Conservation (phyloP, 2,888 invertebrate species). For the Drosophila histrio region DNA sequence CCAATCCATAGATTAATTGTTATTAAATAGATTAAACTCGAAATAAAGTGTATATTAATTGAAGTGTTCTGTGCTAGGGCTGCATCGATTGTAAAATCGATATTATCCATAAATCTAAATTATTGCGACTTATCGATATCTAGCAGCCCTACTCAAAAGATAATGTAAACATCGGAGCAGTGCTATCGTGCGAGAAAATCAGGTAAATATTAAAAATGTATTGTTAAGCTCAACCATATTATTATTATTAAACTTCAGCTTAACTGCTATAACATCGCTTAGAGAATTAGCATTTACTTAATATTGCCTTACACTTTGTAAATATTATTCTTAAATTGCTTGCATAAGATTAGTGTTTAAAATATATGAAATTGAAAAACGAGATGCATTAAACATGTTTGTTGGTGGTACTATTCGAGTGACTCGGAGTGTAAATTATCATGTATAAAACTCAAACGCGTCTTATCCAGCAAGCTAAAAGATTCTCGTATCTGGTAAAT, state of each 20-base stretch:
- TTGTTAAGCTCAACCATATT: not conserved
- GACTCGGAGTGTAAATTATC: conserved; percentile 16
- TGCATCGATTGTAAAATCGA: too few relatives aligned
- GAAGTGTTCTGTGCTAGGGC: conserved; percentile 7
- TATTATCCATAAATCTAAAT: too few relatives aligned
- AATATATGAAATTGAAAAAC: not conserved
- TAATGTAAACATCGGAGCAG: conserved; percentile 2
- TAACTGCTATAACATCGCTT: not conserved
- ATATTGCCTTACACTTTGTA: not conserved
- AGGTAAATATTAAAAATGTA: not conserved
- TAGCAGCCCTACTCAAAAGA: not conserved
- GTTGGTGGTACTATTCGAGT: not conserved
- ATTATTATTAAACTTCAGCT: not conserved
- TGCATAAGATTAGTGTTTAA: not conserved
- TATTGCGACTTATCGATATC: too few relatives aligned
- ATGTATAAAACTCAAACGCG: conserved; percentile 35
- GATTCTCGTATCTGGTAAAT: conserved; percentile 12
- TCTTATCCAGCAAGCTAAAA: conserved; percentile 20
- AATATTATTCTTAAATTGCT: not conserved
- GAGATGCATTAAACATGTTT: not conserved
- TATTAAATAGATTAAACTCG: not conserved
- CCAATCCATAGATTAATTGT: conserved; percentile 76
- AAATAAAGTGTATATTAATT: not conserved
- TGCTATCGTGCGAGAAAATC: conserved; percentile 2
- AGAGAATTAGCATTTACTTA: not conserved